Conservation (phyloP, 2,888 invertebrate species). For the Muschampia plurimacula region DNA sequence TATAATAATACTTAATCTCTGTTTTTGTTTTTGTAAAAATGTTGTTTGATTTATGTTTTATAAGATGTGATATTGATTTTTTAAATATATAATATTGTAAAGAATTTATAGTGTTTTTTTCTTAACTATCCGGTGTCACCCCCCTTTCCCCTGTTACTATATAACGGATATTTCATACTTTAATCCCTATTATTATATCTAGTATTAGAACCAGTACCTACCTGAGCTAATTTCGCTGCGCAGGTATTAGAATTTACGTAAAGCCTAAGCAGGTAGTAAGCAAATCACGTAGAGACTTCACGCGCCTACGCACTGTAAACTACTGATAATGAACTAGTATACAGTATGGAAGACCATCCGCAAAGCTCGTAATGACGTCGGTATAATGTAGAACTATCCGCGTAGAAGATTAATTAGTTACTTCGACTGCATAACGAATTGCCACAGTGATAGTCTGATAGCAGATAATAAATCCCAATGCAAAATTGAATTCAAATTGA, state of each 20-base stretch:
- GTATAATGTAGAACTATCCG: neutral
- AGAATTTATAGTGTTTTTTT: no score
- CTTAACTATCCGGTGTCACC: no score
- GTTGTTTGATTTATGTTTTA: no score
- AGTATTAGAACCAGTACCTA: no score
- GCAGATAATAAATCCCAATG: no score
- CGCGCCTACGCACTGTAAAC: slow-evolving; percentile 9
- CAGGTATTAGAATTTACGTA: slow-evolving; percentile 49
- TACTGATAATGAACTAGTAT: neutral
- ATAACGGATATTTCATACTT: no score
- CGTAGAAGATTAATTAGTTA: neutral
- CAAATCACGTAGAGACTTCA: slow-evolving; percentile 28
- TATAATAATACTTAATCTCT: no score
- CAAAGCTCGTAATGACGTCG: neutral
- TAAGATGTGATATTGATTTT: no score
- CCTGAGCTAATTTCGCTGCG: slow-evolving; percentile 50
- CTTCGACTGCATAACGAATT: neutral
- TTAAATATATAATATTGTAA: no score
- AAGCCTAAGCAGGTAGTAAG: slow-evolving; percentile 28
- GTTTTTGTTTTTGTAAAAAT: no score
- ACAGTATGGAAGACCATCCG: neutral
- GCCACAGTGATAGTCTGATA: neutral
- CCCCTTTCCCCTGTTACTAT: no score
- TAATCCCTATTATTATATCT: no score
- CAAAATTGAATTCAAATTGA: neutral